Evolutionary conservation across 1,140 invertebrate genomes (phyloP), one percentile per base, ranked within the genome.

Genomic region (Teleogryllus occipitalis): DNA sequence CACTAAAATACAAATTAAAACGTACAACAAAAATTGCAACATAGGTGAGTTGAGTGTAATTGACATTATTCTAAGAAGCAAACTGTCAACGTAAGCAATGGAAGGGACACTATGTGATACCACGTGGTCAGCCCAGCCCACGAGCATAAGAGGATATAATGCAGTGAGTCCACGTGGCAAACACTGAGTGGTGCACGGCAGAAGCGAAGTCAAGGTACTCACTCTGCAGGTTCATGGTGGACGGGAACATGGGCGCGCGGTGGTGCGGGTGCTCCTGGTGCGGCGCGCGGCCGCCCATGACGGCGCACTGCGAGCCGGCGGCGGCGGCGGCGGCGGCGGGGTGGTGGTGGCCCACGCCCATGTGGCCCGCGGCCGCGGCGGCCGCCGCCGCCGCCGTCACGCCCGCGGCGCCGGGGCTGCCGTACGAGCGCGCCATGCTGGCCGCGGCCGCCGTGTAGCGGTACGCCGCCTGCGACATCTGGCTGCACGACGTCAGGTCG

Each of bases 401-500:
- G 80, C 85, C 86, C 47, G 85, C 85, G 79, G 83, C 87, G 8
- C 82, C 85, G 46, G 82, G 83, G 18, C 87, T 85, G 83, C 87
- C 87, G 80, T 88, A 88, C 74, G 82, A 82, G 47, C 88, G 81
- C 6, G 87, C 86, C 87, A 88, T 88, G n/a, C 86, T 86, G 47
- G 88, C 88, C 2, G 88, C 87, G 7, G 90, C 89, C 7, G 91
- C 91, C 18, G 89, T 90, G 83, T 93, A 93, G 8, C 92, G 88
- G 83, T 93, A 93, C 4, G 92, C 92, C 7, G 91, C 91, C 83
- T 93, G 92, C 78, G 92, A 93, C 92, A 96, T 95, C 87, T 96
- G 94, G 74, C 93, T 93, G 86, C 94, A 96, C 14, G 93, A 94
- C 46, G 93, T 92, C 81, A 95, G 88, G 85, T 96, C 94, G 46